Evolutionary conservation across 2,888 invertebrate genomes (phyloP), one percentile per base, ranked within the genome.

Genomic region (Nomada flava): DNA sequence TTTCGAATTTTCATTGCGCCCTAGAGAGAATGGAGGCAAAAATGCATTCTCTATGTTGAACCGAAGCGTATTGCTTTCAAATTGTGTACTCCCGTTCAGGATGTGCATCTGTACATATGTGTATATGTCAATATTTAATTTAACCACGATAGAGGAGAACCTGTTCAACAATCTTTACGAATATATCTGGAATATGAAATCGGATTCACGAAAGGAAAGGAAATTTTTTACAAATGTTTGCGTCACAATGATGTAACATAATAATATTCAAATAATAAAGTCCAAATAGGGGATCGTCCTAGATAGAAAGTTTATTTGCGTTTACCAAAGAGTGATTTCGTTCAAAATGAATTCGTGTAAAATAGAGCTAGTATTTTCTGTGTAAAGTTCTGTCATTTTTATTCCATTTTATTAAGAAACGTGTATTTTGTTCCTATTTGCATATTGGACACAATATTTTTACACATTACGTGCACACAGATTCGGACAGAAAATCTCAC

Each of bases 1-100:
- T 84, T 89, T 86, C 82, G 87, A 88, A 88, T 87, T 87, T 86
- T 87, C 87, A 82, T 87, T 76, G 82, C 77, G 59, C 75, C 72
- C 67, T 55, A n/a, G 69, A 80, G 82, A 79, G 89, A 79, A 73
- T 75, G 72, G 73, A 68, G 67, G 68, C 80, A 82, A 87, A 85
- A 87, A 74, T 84, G 76, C 77, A 77, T 87, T 81, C 76, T 72
- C 44, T 65, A 68, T 29, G 72, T 52, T 57, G 80, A 74, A 72
- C 44, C 55, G 60, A 59, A 75, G 76, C 82, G 62, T 71, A 76
- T 72, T 67, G 82, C 80, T 88, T 84, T 81, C 76, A 69, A 78
- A 82, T 87, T 76, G 67, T 75, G 52, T 73, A 69, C 73, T 83
- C 68, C 29, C 52, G 53, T 23, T 62, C 47, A n/a, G 13, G 11